phyloP scores from a whole-genome alignment of 2,113 vertebrate species.

The Leucoraja erinaceus region DNA sequence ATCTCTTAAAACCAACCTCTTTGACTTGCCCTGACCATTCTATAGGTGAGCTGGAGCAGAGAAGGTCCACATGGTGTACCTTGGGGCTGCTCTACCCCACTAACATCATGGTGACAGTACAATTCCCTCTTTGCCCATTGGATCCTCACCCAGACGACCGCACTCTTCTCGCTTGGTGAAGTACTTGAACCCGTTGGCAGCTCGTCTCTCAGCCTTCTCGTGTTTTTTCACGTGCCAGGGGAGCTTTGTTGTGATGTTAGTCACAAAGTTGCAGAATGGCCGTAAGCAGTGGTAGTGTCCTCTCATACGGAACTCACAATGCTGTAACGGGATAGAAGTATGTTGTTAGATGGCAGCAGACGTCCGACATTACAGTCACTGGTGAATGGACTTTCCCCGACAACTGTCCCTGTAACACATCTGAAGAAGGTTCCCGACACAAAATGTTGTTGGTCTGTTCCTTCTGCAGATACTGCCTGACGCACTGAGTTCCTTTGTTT shows the following conservation, averaged over 20 bases:
- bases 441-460: too few relatives aligned
- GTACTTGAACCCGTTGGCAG: constrained; percentile 96
- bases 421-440: too few relatives aligned
- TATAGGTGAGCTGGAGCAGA: too few relatives aligned
- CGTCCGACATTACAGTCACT: background rate
- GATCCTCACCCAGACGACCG: constrained; percentile 75
- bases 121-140: too few relatives aligned
- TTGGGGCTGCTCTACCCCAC: too few relatives aligned
- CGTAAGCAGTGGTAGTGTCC: constrained; percentile 97
- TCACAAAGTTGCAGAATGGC: constrained; percentile 87
- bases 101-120: background rate
- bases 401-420: too few relatives aligned
- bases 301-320: constrained; percentile 96
- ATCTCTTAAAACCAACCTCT: too few relatives aligned
- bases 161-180: constrained; percentile 97
- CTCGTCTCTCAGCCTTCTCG: constrained; percentile 91
- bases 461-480: too few relatives aligned
- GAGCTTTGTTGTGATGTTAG: constrained; percentile 98
- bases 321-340: constrained; percentile 51
- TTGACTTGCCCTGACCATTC: background rate
- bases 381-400: background rate
- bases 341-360: background rate
- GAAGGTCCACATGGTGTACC: too few relatives aligned
- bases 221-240: constrained; percentile 98
- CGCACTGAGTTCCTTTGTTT: too few relatives aligned